Evolutionary conservation across 2,888 invertebrate genomes (phyloP), one percentile per base, ranked within the genome.

Genomic region (Pantelozetes paolii): DNA sequence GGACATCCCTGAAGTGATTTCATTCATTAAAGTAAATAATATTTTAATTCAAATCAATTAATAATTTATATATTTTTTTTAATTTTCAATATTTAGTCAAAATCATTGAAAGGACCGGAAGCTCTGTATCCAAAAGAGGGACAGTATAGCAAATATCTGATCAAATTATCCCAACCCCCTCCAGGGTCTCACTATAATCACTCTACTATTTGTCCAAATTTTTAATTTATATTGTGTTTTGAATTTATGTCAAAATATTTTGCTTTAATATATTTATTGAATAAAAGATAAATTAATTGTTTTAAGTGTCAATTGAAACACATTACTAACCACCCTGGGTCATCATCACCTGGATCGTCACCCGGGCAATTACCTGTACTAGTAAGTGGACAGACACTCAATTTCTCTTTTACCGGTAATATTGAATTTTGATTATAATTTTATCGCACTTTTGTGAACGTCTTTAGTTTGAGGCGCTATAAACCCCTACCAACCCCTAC

Each of bases 21-120:
- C 85, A 45, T 92, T 90, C 80, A 90, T 91, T 73, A 85, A 83
- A 76, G 82, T 85, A 59, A 83, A 85, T 79, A 88, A 87, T 11
- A 20, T 11, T 54, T 40, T 40, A 6, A 2, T 36, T 45, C 32
- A 1, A 32, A 28, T 23, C 28, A 13, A 26, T 5, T 30, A 45
- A 40, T 71, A 62, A 3, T 45, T 48, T 48, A 42, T 64, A 48
- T 28, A 54, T 30, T n/a, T 20, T n/a, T 75, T 71, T 23, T 69
- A 71, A 36, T 5, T 9, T 9, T 48, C 5, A 48, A 48, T 64
- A 45, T 73, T 72, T 26, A 77, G 77, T 69, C 57, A 69, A 76
- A 71, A 15, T 77, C 78, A 36, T 62, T 78, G 26, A 75, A 82
- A 26, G 90, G 88, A 0, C 87, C 88, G 0, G 88, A 88, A 82